Evolutionary conservation across 2,888 invertebrate species (phyloP).

Genomic region (Anorthoa munda): DNA sequence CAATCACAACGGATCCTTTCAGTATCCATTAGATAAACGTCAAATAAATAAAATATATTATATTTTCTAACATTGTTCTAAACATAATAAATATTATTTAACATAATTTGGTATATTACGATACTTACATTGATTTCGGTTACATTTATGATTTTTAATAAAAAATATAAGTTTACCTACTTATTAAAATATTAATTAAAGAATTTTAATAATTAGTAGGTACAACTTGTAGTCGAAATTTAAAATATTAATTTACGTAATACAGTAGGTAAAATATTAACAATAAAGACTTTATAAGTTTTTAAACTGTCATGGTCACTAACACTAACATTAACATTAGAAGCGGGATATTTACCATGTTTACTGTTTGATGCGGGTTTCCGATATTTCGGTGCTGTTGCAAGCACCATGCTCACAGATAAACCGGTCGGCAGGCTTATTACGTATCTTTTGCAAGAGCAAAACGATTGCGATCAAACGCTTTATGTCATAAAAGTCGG

Average conservation of each 20-base stretch:
- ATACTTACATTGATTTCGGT: constrained; percentile 54
- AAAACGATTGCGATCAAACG: too few species aligned
- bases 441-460: too few species aligned
- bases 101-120: constrained; percentile 64
- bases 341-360: too few species aligned
- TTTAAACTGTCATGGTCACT: too few species aligned
- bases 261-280: constrained; percentile 20
- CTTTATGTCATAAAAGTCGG: too few species aligned
- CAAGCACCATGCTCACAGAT: too few species aligned
- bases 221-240: constrained; percentile 40
- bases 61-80: constrained; percentile 63
- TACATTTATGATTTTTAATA: constrained; percentile 57
- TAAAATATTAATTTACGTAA: constrained; percentile 11
- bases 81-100: constrained; percentile 69
- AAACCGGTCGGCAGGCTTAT: too few species aligned
- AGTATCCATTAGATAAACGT: constrained; percentile 53
- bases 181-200: constrained; percentile 34
- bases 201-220: constrained; percentile 39
- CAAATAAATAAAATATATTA: constrained; percentile 57
- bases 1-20: constrained; percentile 65
- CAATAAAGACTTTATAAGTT: constrained; percentile 19
- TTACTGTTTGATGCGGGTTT: too few species aligned
- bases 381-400: too few species aligned
- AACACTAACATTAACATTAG: too few species aligned
- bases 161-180: constrained; percentile 66